phyloP scores from a whole-genome alignment of 2,888 invertebrate species.

The Mesorhabditis belari region DNA sequence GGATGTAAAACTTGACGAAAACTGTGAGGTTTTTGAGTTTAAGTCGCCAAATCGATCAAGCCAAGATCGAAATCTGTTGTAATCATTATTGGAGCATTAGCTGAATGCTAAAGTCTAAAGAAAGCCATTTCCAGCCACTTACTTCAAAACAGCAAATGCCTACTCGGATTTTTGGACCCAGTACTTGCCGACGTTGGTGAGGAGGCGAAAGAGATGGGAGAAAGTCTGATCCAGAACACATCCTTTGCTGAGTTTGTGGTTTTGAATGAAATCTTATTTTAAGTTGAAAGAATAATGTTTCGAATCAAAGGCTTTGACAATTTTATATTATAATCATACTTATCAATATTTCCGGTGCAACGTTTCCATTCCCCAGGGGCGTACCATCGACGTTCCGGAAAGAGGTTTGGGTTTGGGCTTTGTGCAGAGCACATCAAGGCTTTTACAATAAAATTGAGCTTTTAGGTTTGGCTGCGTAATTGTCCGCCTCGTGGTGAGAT shows the following conservation, averaged over 20 bases:
- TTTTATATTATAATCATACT: background rate
- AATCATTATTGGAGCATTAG: too few species aligned
- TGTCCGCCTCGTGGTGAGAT: constrained; percentile 14
- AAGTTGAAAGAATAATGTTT: too few species aligned
- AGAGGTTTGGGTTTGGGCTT: constrained; percentile 6
- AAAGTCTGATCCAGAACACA: constrained; percentile 22
- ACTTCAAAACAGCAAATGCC: constrained; percentile 11
- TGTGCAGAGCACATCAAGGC: too few species aligned
- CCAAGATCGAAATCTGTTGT: too few species aligned
- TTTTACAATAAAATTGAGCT: background rate
- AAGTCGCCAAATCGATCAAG: too few species aligned
- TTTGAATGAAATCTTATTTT: background rate
- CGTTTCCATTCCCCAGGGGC: constrained; percentile 30
- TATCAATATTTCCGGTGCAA: constrained; percentile 20
- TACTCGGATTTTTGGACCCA: constrained; percentile 22
- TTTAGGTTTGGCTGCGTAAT: constrained; percentile 25
- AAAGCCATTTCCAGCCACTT: constrained; percentile 2
- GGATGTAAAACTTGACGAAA: too few species aligned
- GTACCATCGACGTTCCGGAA: constrained; percentile 24
- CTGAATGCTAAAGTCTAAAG: too few species aligned
- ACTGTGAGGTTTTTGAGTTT: too few species aligned
- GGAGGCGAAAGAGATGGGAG: constrained; percentile 27
- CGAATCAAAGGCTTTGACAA: background rate
- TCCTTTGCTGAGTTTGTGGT: constrained; percentile 13
- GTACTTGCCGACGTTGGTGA: constrained; percentile 21